Evolutionary conservation across 1,140 invertebrate genomes (phyloP), one percentile per base, ranked within the genome.

Genomic region (Chironomus striatipennis): DNA sequence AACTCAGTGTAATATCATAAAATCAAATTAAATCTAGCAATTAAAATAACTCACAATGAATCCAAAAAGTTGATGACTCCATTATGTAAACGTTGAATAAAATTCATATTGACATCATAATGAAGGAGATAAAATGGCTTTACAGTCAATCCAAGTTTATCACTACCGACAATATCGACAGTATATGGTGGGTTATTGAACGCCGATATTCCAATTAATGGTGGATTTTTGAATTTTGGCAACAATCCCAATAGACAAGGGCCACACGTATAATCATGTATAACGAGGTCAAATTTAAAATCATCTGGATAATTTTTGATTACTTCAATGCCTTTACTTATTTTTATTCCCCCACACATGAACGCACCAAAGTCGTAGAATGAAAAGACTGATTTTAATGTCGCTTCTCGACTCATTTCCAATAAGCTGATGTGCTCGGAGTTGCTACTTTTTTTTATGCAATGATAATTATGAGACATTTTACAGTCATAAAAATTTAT

Each of bases 201-300:
- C 2, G 15, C 70, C 7, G 74, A 70, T 1, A 73, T 42, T 34
- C 67, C 18, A 8, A 75, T 24, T 0, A 75, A 12, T 47, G 67
- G 67, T 57, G 67, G 42, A 75, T 73, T n/a, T 20, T 75, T 75
- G 70, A 75, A 75, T 75, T 57, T 73, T 17, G 21, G 42, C 5
- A 47, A 7, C 7, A 75, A 24, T 15, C 42, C 9, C 4, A 75
- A 24, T 5, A 73, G 17, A 73, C 74, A 75, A 47, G 74, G 67
- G 6, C 74, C 74, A 12, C 42, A 47, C 4, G 43, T 47, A 34
- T 24, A 73, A 73, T 75, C 74, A 57, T 75, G 15, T 2, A 75
- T 34, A 34, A 75, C 42, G 8, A 74, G 34, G 42, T 74, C 67
- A 74, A 79, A 79, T 74, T 21, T 47, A 21, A 75, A 75, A 75